phyloP scores from a whole-genome alignment of 2,113 vertebrate species.

The Nothocercus nigrocapillus region DNA sequence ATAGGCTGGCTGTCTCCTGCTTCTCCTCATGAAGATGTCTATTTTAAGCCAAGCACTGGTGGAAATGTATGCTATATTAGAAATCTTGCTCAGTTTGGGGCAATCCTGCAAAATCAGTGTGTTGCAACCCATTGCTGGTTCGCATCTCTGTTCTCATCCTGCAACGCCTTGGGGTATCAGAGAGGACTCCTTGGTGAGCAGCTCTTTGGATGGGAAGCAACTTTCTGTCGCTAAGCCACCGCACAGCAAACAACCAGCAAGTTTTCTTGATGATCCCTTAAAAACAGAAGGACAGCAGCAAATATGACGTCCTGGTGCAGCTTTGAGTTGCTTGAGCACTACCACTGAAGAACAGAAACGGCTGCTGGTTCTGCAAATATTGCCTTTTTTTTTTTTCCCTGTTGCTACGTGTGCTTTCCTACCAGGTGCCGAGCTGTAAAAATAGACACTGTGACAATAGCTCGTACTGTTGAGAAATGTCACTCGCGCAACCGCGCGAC shows the following conservation, averaged over 20 bases:
- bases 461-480: neutral
- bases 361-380: neutral
- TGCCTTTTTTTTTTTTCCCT: neutral
- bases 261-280: too few species aligned
- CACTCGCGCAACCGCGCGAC: constrained; percentile 23
- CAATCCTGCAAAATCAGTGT: neutral
- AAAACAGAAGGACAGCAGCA: too few species aligned
- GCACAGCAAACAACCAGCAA: too few species aligned
- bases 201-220: too few species aligned
- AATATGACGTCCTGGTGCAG: neutral
- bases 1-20: accelerated
- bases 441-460: constrained; percentile 56
- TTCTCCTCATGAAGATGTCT: neutral
- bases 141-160: neutral
- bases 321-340: neutral
- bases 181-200: accelerated
- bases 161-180: neutral
- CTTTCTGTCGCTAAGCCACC: too few species aligned
- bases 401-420: neutral
- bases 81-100: neutral
- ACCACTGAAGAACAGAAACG: neutral
- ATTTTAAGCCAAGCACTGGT: neutral
- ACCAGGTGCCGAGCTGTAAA: neutral
- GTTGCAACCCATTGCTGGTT: neutral
- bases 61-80: neutral